Percentiles rank a stretch among this genome's conserved stretches.
Evolutionary conservation across 2,113 vertebrate species (phyloP).

Genomic region (Solea senegalensis): DNA sequence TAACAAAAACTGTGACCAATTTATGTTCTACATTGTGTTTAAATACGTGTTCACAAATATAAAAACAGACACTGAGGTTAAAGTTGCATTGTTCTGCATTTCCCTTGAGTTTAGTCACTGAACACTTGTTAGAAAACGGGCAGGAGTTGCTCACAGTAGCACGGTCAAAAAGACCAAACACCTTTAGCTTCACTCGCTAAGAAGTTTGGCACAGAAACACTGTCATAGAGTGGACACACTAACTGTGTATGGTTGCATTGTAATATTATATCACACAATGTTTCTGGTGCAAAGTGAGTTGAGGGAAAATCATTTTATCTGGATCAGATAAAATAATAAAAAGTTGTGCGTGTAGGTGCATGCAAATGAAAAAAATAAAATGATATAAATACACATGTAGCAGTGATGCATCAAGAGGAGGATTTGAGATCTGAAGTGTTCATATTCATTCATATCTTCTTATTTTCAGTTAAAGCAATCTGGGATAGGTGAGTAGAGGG

Average conservation of each 20-base stretch:
- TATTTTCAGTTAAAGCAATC: too few species aligned
- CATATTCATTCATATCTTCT: too few species aligned
- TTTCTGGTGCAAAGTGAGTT: background rate
- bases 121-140: constrained; percentile 16
- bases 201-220: constrained; percentile 29
- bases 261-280: background rate
- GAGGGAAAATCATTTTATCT: too few species aligned
- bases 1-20: constrained; percentile 22
- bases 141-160: constrained; percentile 64
- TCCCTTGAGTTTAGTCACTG: constrained; percentile 28
- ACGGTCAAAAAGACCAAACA: constrained; percentile 45
- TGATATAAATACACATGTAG: background rate
- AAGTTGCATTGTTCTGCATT: constrained; percentile 64
- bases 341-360: background rate
- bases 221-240: background rate
- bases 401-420: background rate
- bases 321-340: background rate
- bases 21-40: constrained; percentile 39
- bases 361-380: background rate
- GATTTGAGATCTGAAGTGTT: background rate
- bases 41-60: constrained; percentile 14
- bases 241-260: constrained; percentile 10
- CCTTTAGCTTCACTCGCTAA: constrained; percentile 20
- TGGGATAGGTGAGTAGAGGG: too few species aligned
- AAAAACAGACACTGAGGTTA: constrained; percentile 23